Base-by-base conservation (phyloP, 1,140 invertebrate genomes). In the Aphidius ervi region DNA sequence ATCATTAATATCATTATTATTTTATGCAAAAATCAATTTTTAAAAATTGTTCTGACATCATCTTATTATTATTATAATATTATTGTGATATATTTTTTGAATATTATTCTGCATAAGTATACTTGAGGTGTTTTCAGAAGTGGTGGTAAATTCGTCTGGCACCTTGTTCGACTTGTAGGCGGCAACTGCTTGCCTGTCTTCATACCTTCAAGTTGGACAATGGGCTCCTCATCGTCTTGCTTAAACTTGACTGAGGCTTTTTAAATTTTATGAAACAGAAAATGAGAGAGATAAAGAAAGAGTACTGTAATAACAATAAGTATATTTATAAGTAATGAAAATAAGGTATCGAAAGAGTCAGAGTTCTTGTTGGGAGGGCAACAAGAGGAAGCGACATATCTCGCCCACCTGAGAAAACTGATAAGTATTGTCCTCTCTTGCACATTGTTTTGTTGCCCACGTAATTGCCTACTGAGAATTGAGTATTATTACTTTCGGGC, bases 361-460 rank as follows among this genome's bases (percentile, higher is more conserved):
- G 23, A 31, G 23, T 31, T 31, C 23, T 31, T 31, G 23, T 31
- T 31, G 23, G 23, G 23, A 31, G 23, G 23, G 23, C 23, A 31
- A 31, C 4, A 31, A 37, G 41, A 68, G 63, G 55, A 62, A 68
- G 69, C 63, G 46, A 62, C 46, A 41, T 53, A 56, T 63, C 56
- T 70, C 71, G 69, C 73, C 71, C 71, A 74, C 70, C 67, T 41
- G 65, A 57, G 61, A 56, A 69, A 72, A 71, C 69, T 73, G 73
- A 74, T 74, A 73, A 73, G 71, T 73, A 72, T 74, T 72, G 73
- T 74, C 69, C 49, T 70, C 65, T 69, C 71, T 65, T 63, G 46
- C 62, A 70, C 65, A 73, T 72, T 72, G 69, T 72, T 71, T 71
- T 63, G 62, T 65, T 64, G 68, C 71, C 70, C 70, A 74, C 72